A percentile compares a stretch with the other conserved stretches of the same genome.
Evolutionary conservation across 2,797 vertebrate species (phyloP).

Genomic region (Thripadectes ignobilis): DNA sequence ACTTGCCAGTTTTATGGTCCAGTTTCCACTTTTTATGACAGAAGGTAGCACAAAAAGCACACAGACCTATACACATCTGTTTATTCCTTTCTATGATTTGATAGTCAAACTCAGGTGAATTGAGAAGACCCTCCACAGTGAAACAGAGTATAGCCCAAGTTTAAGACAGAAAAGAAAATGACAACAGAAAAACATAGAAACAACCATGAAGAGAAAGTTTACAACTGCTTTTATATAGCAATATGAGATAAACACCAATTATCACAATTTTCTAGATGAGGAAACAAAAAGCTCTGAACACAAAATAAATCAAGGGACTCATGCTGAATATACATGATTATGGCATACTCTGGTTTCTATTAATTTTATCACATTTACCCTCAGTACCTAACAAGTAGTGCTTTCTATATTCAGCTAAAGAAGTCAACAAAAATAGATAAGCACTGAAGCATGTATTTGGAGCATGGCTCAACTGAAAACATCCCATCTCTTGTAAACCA

Average conservation of each 20-base stretch:
- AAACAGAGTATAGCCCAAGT: background rate
- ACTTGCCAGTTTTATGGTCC: background rate
- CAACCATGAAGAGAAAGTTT: background rate
- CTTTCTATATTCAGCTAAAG: slow-evolving; percentile 64
- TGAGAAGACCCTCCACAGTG: background rate
- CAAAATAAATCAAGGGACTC: background rate
- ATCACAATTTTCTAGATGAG: background rate
- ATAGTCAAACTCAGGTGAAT: background rate
- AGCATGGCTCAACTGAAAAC: background rate
- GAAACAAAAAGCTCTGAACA: background rate
- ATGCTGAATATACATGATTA: background rate
- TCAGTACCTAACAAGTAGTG: slow-evolving; percentile 31
- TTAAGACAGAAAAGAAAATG: background rate
- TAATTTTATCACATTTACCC: background rate
- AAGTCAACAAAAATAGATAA: slow-evolving; percentile 52
- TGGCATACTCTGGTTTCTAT: background rate
- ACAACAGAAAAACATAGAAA: background rate
- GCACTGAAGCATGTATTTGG: background rate
- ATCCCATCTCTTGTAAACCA: background rate
- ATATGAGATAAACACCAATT: background rate
- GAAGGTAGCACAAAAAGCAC: background rate
- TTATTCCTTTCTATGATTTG: background rate
- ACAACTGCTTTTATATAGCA: background rate
- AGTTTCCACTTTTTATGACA: background rate
- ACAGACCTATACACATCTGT: background rate